These are phyloP conservation scores for Neopipo cinnamomea DNA, from an alignment of 2,113 vertebrate genomes.

Conservation along the genomic window DNA sequence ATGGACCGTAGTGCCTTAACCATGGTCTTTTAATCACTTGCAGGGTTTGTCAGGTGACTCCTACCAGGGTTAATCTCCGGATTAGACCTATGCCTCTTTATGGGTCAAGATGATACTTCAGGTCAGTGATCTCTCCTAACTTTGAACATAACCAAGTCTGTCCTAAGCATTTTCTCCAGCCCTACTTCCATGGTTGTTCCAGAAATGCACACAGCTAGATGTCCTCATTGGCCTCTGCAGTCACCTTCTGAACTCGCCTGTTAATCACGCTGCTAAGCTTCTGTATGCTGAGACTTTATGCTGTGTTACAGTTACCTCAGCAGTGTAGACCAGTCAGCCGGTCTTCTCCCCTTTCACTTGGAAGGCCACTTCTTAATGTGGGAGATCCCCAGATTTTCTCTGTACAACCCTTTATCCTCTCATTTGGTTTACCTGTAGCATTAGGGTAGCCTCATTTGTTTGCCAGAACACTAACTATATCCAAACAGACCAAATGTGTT, in stretches of 20 bases:
- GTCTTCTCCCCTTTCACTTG: neutral
- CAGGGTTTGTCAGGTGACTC: neutral
- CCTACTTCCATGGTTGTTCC: neutral
- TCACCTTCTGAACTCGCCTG: neutral
- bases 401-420: neutral
- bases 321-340: neutral
- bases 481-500: neutral
- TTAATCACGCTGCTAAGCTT: neutral
- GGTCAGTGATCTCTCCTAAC: neutral
- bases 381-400: neutral
- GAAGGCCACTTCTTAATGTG: neutral
- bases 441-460: neutral
- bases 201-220: neutral
- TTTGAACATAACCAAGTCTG: neutral
- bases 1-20: neutral
- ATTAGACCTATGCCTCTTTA: neutral
- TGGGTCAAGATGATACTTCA: neutral
- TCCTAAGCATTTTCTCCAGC: neutral
- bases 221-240: neutral
- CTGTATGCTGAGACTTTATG: neutral
- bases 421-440: neutral
- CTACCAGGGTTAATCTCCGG: neutral
- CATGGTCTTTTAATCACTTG: neutral
- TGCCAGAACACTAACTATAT: neutral
- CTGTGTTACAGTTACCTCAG: neutral